Base-by-base conservation (phyloP, 1,140 invertebrate species). In the Drosophila yakuba region DNA sequence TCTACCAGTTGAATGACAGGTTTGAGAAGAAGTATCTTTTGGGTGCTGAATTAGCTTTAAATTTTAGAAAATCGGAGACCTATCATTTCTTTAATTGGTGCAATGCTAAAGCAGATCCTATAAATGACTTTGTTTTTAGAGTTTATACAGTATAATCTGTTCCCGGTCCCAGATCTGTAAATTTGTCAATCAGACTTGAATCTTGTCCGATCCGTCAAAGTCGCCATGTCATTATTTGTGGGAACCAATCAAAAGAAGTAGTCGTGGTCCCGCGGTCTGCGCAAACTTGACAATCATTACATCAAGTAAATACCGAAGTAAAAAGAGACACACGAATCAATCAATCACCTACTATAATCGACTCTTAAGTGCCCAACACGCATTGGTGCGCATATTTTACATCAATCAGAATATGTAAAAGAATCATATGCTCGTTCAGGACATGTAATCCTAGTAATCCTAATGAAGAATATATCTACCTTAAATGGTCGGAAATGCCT, bases 201-300 rank as follows among this genome's bases (percentile, higher is more conserved):
- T 75, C 73, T 66, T 52, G 60, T 43, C 23, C 60, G 74, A 62
- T 50, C 56, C 45, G 59, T 45, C 64, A 82, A 78, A 86, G 71
- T 64, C 73, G 83, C 84, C 64, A 80, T 78, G 83, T 88, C 84
- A 88, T 89, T 83, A 89, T 88, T 84, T 89, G 84, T 88, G 83
- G 83, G 80, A 88, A 88, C 84, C 84, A 83, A 84, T 77, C 63
- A 58, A 67, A 62, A 56, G 4, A 4, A 71, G 73, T 78, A 76
- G 71, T 71, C 69, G 59, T 77, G 39, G 66, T 80, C 72, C 67
- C 61, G 80, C 50, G 43, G 80, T 56, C 61, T 35, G 66, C 79
- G 63, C 85, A 86, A 86, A 88, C 74, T 81, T 62, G 51, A 84
- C 84, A 91, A 81, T 91, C 88, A 91, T 84, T 91, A 81, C 88